Conservation (phyloP, 2,888 invertebrate species). For the Leptinotarsa rubiginosa region DNA sequence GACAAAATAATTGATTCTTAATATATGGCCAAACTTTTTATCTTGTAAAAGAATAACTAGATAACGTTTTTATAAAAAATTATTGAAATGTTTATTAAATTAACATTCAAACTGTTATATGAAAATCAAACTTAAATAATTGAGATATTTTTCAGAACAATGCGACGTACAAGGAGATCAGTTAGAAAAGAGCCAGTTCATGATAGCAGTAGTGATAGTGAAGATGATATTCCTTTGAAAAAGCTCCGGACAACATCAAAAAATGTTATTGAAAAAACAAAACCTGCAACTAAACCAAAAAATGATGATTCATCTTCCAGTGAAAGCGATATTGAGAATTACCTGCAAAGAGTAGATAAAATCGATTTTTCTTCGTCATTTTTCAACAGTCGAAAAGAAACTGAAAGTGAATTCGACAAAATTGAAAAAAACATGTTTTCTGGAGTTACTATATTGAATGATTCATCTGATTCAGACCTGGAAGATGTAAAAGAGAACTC, state of each 20-base stretch:
- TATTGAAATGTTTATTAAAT: too few relatives aligned
- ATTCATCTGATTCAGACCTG: constrained; percentile 58
- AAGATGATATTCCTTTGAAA: constrained; percentile 45
- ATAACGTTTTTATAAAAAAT: too few relatives aligned
- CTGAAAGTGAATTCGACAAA: constrained; percentile 52
- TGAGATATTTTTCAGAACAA: constrained; percentile 23
- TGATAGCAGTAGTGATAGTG: constrained; percentile 44
- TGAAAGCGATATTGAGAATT: constrained; percentile 69
- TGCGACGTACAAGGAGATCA: constrained; percentile 36
- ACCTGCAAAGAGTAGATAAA: constrained; percentile 69
- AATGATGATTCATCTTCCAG: constrained; percentile 59
- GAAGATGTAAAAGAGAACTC: constrained; percentile 39
- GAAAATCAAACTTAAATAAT: neutral
- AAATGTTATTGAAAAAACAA: constrained; percentile 8
- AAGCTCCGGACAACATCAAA: constrained; percentile 25
- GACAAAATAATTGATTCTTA: too few relatives aligned
- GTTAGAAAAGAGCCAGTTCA: constrained; percentile 32
- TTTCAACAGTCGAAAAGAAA: constrained; percentile 60
- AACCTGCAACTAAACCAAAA: neutral
- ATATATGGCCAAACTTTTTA: too few relatives aligned
- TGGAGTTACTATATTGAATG: constrained; percentile 56
- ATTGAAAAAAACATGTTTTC: constrained; percentile 61
- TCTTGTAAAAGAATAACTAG: too few relatives aligned
- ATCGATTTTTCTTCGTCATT: constrained; percentile 71
- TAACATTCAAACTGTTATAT: neutral